Evolutionary conservation across 1,140 invertebrate species (phyloP), one percentile per base, ranked within the genome.

Genomic region (Harpegnathos saltator): DNA sequence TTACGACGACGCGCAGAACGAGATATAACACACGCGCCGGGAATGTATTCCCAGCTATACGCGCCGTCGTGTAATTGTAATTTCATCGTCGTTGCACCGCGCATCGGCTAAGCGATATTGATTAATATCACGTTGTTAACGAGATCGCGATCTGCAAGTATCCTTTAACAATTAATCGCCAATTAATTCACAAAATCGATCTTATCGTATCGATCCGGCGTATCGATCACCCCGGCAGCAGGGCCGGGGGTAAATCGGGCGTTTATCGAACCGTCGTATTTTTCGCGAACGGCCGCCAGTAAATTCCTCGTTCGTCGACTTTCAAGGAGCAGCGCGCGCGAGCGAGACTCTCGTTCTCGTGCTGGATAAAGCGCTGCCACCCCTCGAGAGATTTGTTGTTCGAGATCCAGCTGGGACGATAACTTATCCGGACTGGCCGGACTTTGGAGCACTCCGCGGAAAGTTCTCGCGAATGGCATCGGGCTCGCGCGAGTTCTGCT

Each of bases 301-400:
- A 68, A 56, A 69, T 78, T 69, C 17, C 52, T 68, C 61, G 48
- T 65, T 65, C 29, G 58, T 74, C 19, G 50, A 44, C 19, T 71
- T 38, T 66, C 22, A 4, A 69, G 38, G 61, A 71, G 38, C 38
- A 9, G 38, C 9, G 38, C 24, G 69, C 22, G 22, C 24, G 52
- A 33, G 59, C 56, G 63, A n/a, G n/a, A 80, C 22, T 80, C 24
- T 38, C 75, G 33, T 80, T 69, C 26, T 58, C 52, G 52, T 17
- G 33, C 24, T 48, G 44, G 33, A 74, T 82, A 82, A 82, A 82
- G 74, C 26, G 44, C 17, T 58, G 61, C 58, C 52, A 63, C 22
- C 48, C n/a, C 22, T 63, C 65, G 75, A 80, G 62, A 84, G 65
- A 84, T 84, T 84, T 80, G 82, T 84, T 84, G 75, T 80, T 69